Base-by-base conservation (phyloP, 2,888 invertebrate genomes). In the Cantharis rustica region DNA sequence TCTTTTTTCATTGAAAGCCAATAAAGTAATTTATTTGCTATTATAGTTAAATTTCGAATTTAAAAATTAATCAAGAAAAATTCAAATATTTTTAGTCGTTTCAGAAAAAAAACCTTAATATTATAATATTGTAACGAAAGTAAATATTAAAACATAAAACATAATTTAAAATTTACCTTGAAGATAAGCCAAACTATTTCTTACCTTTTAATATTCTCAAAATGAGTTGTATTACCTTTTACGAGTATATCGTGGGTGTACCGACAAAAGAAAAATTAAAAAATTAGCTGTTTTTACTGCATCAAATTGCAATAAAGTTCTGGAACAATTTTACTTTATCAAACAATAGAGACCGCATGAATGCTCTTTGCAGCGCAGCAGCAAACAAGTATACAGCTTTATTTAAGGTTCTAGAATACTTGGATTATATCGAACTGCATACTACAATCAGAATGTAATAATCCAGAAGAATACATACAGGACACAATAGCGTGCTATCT, bases 391-490 rank as follows among this genome's bases (percentile, higher is more conserved):
- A 61, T 73, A 76, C 70, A 68, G 73, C 69, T 73, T 62, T 73
- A 71, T 75, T 78, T 76, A 75, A 76, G 73, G 76, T 80, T 71
- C 73, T 27, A 68, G 75, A 72, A 75, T 79, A 73, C 76, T 80
- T 75, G 75, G 79, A 79, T 80, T 78, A 76, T 79, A 76, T 74
- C 66, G 74, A 74, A 75, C 75, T 74, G 69, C 73, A 68, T 76
- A 72, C 76, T 71, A 79, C 75, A 75, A 80, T 80, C 79, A 79
- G 79, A 80, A 79, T 80, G 80, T 76, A 75, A 78, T 80, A 80
- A 79, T 77, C 74, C 63, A 71, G 61, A 71, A 73, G 73, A 71
- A 70, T 68, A 72, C 75, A 72, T 73, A 23, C 61, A 68, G 47
- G 61, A 61, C 27, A 74, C 64, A 66, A 66, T 16, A n/a, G 20